phyloP scores from a whole-genome alignment of 2,113 vertebrate genomes.

The Calidris pugnax region DNA sequence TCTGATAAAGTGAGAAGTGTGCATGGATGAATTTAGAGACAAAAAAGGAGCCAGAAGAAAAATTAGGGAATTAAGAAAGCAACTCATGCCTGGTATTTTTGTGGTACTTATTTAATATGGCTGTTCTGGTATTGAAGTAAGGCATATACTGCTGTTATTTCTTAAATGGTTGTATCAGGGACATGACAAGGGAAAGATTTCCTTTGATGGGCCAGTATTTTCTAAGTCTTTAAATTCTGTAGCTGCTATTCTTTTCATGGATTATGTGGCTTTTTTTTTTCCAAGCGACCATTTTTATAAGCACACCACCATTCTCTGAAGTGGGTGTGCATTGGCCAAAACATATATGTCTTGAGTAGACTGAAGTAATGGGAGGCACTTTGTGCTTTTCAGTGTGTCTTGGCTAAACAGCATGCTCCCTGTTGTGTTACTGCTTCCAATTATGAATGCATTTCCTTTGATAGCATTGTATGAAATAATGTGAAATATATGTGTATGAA shows the following conservation, averaged over 20 bases:
- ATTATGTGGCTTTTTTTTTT: neutral
- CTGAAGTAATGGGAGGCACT: neutral
- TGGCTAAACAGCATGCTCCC: neutral
- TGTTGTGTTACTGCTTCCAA: neutral
- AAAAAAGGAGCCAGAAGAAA: neutral
- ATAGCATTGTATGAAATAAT: neutral
- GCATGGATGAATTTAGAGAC: neutral
- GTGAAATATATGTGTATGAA: neutral
- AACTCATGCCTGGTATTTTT: neutral
- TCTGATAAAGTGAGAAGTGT: neutral
- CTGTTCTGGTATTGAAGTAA: neutral
- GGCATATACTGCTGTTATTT: neutral
- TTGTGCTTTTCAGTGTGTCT: neutral
- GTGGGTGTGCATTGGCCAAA: neutral
- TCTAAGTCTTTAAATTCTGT: neutral
- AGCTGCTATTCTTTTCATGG: neutral
- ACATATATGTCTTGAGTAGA: neutral
- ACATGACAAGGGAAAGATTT: neutral
- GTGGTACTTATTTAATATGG: neutral
- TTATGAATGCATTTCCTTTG: neutral
- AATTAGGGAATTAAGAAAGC: neutral
- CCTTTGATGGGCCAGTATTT: neutral
- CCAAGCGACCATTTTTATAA: neutral
- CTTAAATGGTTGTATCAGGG: neutral
- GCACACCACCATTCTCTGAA: neutral